phyloP scores from a whole-genome alignment of 1,140 invertebrate genomes.

The Tetraneura akinire region DNA sequence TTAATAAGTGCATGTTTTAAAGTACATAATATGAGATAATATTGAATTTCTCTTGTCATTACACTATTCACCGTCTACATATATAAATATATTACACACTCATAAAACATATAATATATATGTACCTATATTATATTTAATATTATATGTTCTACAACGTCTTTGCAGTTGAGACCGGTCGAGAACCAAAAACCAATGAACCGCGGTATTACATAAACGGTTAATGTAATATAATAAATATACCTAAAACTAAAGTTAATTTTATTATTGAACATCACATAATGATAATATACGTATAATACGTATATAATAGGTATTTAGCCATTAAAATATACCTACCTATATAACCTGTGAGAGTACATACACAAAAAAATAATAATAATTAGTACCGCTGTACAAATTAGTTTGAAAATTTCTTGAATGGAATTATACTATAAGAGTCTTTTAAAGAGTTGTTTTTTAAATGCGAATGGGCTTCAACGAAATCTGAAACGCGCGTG shows the following conservation, averaged over 20 bases:
- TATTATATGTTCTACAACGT: constrained; percentile 6
- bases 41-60: background rate
- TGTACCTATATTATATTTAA: too few species aligned
- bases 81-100: background rate
- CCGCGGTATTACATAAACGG: background rate
- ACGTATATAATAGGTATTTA: too few species aligned
- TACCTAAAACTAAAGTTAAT: too few species aligned
- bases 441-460: too few species aligned
- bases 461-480: too few species aligned
- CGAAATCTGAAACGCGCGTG: too few species aligned
- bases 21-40: background rate
- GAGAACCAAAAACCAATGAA: background rate
- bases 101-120: too few species aligned
- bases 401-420: constrained; percentile 23
- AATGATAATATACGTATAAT: too few species aligned
- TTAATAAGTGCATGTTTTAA: background rate
- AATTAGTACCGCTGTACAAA: constrained; percentile 29
- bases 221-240: background rate
- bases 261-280: too few species aligned
- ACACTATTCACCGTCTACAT: background rate
- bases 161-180: constrained; percentile 24
- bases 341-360: background rate
- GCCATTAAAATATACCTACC: too few species aligned
- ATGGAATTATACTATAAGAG: background rate
- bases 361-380: background rate